A percentile compares a stretch with the other conserved stretches of the same genome.
Evolutionary conservation across 2,797 vertebrate species (phyloP).

Genomic region (Sebastes iracundus): DNA sequence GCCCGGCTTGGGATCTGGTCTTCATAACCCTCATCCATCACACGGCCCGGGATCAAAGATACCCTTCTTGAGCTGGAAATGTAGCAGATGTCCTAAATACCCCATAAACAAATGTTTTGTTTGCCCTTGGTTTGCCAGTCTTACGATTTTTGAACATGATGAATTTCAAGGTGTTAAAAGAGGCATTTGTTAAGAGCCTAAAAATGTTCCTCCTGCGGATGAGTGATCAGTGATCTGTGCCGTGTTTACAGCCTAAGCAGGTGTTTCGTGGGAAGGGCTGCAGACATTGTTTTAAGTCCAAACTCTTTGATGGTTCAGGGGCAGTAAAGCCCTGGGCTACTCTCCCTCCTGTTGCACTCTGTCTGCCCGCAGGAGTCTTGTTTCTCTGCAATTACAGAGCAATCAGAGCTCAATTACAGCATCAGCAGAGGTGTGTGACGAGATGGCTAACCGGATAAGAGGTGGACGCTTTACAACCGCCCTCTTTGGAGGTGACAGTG

Average conservation of each 20-base stretch:
- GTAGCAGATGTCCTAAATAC: conserved; percentile 62
- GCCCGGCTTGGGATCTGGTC: conserved; percentile 71
- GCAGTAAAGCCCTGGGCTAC: conserved; percentile 36
- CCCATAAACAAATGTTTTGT: conserved; percentile 52
- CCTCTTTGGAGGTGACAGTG: conserved; percentile 58
- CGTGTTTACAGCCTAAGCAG: conserved; percentile 47
- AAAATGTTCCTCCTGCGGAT: neutral
- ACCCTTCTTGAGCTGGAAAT: conserved; percentile 44
- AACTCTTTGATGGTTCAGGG: conserved; percentile 67
- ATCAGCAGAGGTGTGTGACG: conserved; percentile 73
- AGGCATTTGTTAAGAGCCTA: conserved; percentile 24
- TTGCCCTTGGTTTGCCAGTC: conserved; percentile 43
- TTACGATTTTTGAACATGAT: conserved; percentile 28
- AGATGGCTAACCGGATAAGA: conserved; percentile 64
- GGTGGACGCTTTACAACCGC: conserved; percentile 52
- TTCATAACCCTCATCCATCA: conserved; percentile 79
- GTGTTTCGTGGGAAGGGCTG: conserved; percentile 61
- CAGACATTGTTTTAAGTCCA: conserved; percentile 52
- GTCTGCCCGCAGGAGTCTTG: conserved; percentile 51
- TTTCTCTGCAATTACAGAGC: conserved; percentile 76
- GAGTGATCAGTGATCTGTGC: conserved; percentile 27
- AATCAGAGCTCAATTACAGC: conserved; percentile 75
- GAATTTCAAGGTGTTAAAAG: conserved; percentile 44
- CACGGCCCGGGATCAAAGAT: conserved; percentile 70
- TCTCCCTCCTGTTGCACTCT: conserved; percentile 37